Conservation (phyloP, 2,113 vertebrate species). For the Ellobius talpinus region DNA sequence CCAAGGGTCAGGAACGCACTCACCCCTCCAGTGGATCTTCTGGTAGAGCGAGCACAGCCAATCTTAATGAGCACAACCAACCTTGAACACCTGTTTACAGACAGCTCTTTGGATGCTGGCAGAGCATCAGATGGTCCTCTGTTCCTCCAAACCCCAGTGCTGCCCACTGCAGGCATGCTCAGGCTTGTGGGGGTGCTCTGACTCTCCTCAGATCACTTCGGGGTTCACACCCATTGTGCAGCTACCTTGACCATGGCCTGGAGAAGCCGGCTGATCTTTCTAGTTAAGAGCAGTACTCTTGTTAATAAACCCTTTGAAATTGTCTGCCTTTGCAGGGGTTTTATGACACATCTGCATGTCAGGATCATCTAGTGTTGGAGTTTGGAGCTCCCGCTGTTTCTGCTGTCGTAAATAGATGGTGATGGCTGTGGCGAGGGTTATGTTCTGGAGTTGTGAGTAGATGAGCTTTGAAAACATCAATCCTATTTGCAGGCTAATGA, state of each 20-base stretch:
- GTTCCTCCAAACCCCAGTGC: background rate
- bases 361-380: conserved; percentile 67
- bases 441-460: conserved; percentile 51
- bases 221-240: background rate
- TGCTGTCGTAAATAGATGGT: conserved; percentile 64
- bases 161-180: fast-evolving
- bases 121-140: background rate
- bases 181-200: background rate
- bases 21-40: no score
- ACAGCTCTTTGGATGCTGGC: background rate
- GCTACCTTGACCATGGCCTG: background rate
- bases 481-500: conserved; percentile 78
- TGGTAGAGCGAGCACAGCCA: background rate
- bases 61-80: background rate
- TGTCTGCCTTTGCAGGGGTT: conserved; percentile 12
- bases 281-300: conserved; percentile 7
- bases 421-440: conserved; percentile 58
- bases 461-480: conserved; percentile 73
- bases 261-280: background rate
- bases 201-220: background rate
- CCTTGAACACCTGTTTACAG: background rate
- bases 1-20: no score
- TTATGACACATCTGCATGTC: conserved; percentile 74
- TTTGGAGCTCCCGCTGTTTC: conserved; percentile 69
- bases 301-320: conserved; percentile 59